Evolutionary conservation across 2,888 invertebrate genomes (phyloP).

Genomic region (Stenurella melanura): DNA sequence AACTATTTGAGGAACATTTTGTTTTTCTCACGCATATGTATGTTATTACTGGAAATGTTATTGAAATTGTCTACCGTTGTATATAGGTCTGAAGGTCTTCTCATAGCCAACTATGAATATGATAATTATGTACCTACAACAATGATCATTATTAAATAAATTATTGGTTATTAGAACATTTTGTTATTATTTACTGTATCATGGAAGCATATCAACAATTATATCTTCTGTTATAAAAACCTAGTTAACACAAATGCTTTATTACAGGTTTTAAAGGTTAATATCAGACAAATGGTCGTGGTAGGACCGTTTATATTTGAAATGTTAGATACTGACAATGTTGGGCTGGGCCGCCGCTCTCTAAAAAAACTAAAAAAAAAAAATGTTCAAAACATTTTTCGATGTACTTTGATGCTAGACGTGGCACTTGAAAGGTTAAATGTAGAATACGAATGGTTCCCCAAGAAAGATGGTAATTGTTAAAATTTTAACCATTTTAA

Average conservation of each 20-base stretch:
- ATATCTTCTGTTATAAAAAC: constrained; percentile 28
- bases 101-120: constrained; percentile 28
- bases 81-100: constrained; percentile 30
- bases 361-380: no score
- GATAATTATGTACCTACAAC: constrained; percentile 29
- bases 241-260: background rate
- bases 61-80: constrained; percentile 30
- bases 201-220: constrained; percentile 27
- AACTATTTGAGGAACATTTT: background rate
- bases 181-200: constrained; percentile 38
- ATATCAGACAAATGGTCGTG: no score
- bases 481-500: no score
- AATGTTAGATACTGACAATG: no score
- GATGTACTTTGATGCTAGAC: no score
- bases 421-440: no score
- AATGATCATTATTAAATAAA: constrained; percentile 31
- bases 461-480: no score
- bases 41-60: constrained; percentile 12
- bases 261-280: no score
- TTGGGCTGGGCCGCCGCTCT: no score
- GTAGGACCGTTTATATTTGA: no score
- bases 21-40: constrained; percentile 15
- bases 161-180: constrained; percentile 38
- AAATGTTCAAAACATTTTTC: no score
- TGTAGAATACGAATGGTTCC: no score